Evolutionary conservation across 1,140 invertebrate genomes (phyloP).

Genomic region (Rhyacophila brunnea): DNA sequence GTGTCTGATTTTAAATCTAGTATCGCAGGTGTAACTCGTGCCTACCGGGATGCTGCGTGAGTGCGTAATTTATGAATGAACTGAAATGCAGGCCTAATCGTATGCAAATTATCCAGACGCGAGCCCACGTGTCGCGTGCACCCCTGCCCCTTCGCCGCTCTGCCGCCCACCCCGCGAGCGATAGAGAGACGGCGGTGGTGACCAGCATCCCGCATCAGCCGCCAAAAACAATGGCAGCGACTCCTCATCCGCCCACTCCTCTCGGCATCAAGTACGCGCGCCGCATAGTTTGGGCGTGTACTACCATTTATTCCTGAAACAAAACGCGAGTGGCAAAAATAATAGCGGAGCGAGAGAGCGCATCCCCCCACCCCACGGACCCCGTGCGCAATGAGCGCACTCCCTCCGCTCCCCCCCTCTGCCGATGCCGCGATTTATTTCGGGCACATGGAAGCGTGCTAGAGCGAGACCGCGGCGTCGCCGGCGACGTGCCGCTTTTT

Average conservation of each 20-base stretch:
- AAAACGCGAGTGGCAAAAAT: slow-evolving; percentile 27
- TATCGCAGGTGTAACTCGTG: neutral
- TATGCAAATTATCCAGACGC: slow-evolving; percentile 18
- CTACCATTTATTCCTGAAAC: slow-evolving; percentile 28
- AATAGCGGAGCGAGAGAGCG: slow-evolving; percentile 28
- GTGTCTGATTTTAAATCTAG: too few species aligned
- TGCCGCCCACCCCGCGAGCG: neutral
- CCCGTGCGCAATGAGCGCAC: slow-evolving; percentile 4
- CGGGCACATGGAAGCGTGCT: slow-evolving; percentile 8
- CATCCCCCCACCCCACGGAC: slow-evolving; percentile 11
- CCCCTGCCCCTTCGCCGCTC: slow-evolving; percentile 1
- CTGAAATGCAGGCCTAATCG: slow-evolving; percentile 22
- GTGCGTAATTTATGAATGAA: slow-evolving; percentile 30
- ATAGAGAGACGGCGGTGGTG: neutral
- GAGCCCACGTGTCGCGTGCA: slow-evolving; percentile 17
- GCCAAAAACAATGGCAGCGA: slow-evolving; percentile 18
- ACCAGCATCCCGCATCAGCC: slow-evolving; percentile 18
- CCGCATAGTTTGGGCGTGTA: slow-evolving; percentile 28
- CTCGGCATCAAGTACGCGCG: slow-evolving; percentile 14
- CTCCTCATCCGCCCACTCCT: slow-evolving; percentile 11
- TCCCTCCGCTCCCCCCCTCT: slow-evolving; percentile 1
- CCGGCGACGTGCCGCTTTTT: slow-evolving; percentile 17
- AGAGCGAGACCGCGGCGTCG: neutral
- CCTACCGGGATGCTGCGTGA: slow-evolving; percentile 7
- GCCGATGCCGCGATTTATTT: slow-evolving; percentile 5